Evolutionary conservation across 2,888 invertebrate genomes (phyloP), one percentile per base, ranked within the genome.

Genomic region (Pachydiplax longipennis): DNA sequence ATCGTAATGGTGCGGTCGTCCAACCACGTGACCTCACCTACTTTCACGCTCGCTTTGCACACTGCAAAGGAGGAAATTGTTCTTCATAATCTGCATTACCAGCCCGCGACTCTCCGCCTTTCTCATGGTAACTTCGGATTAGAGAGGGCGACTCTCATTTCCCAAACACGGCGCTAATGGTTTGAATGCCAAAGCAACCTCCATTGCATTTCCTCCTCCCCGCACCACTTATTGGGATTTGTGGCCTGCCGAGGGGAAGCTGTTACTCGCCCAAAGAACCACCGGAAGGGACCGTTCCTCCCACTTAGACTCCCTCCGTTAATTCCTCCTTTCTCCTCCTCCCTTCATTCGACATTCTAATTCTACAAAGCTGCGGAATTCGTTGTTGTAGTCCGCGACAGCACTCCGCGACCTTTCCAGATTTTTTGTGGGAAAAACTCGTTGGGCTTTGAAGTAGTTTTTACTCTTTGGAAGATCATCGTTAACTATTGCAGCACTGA

Each of bases 141-240:
- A 15, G 13, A 18, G 82, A 58, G 83, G 12, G 53, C 5, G 58
- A 83, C 53, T 31, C 83, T 83, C 83, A 83, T 83, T 83, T 83
- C 83, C 83, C 83, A 31, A 83, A 83, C 83, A 58, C 83, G 83
- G 58, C 35, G 83, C 53, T 83, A 83, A 83, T 83, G 83, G 83
- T 83, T 83, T 83, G 83, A 83, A 58, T 18, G 83, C 48, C 53
- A 53, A 12, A 53, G 31, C 53, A 31, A 58, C 31, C 18, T 58
- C 83, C 31, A 31, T 58, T 58, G 81, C 81, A 40, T 81, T 58
- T 58, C 35, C 58, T 58, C 35, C 58, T 25, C 58, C 83, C 82
- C 48, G 10, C n/a, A 25, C n/a, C 35, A 53, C 58, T 58, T 22
- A 44, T 44, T 81, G 37, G 81, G 40, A 81, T 81, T 44, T 37